These are phyloP conservation scores for Strongylocentrotus purpuratus DNA, from an alignment of 35 echinoderm and acorn worm genomes.

Conservation along the genomic window DNA sequence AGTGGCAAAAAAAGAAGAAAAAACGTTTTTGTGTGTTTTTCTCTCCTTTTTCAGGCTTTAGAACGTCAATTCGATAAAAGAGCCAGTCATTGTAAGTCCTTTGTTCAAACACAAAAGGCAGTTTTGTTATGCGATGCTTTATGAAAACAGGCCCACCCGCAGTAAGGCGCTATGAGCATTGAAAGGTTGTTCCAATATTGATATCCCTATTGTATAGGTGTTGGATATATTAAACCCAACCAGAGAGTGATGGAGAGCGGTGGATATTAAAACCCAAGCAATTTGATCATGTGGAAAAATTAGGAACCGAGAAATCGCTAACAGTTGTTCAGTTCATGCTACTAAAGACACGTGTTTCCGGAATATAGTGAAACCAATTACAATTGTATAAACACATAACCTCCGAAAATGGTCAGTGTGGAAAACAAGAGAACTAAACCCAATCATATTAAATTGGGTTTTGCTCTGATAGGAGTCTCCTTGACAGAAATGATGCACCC, in stretches of 20 bases:
- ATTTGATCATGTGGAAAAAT: background rate
- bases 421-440: too few species aligned
- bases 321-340: background rate
- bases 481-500: too few species aligned
- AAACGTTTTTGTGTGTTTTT: background rate
- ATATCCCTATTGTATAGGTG: conserved; percentile 18
- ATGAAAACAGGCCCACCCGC: background rate
- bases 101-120: background rate
- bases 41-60: background rate
- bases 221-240: background rate
- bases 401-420: too few species aligned
- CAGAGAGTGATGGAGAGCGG: background rate
- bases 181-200: conserved; percentile 20
- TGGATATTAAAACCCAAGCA: background rate
- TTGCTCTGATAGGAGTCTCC: too few species aligned
- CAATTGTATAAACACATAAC: background rate
- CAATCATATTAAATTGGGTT: too few species aligned
- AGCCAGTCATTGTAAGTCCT: conserved; percentile 29
- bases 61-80: background rate
- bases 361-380: background rate
- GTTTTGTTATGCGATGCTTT: conserved; percentile 24
- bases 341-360: background rate
- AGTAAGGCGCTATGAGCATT: background rate
- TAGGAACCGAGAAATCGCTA: background rate
- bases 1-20: background rate